Base-by-base conservation (phyloP, 2,888 invertebrate species). In the Conomelus anceps region DNA sequence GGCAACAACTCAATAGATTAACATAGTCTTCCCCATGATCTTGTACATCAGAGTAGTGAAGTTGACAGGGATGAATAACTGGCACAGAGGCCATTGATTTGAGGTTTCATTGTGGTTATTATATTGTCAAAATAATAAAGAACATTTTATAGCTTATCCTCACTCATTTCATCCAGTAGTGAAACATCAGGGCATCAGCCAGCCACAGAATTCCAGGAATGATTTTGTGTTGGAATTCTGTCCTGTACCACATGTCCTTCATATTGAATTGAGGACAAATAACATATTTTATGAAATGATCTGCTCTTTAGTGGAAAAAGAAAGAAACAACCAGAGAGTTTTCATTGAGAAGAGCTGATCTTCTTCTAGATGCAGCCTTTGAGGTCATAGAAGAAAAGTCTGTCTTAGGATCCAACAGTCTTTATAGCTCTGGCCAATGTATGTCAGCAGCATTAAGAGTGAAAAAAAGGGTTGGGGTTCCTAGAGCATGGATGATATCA, bases 171-270 rank as follows among this genome's bases (percentile, higher is more conserved):
- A 23, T 29, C 20, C n/a, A 87, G 11, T 1, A 20, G 6, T 17
- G 11, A 24, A 20, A 88, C 63, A 41, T 88, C 23, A 13, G 88
- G 41, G 92, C 93, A 86, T 93, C 29, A 87, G 92, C 90, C 9
- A 93, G 91, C 93, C 93, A 93, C 90, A 93, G 3, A 26, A 93
- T 91, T 91, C 93, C 92, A 34, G 93, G 93, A 9, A 93, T 93
- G 89, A 92, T 93, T 88, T 92, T 90, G 91, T 93, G 92, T 89
- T 93, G 93, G 88, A 93, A 93, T 90, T 93, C 92, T 17, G 23
- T 29, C 3, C 88, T 3, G 0, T 34, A 34, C 88, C 88, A 88
- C 34, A 22, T 34, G 22, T 88, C 88, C 0, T 7, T 24, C 0
- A 88, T 41, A 26, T n/a, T 9, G 0, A 87, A 29, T 13, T 87